phyloP scores from a whole-genome alignment of 2,797 vertebrate genomes.

The Macroramphosus scolopax region DNA sequence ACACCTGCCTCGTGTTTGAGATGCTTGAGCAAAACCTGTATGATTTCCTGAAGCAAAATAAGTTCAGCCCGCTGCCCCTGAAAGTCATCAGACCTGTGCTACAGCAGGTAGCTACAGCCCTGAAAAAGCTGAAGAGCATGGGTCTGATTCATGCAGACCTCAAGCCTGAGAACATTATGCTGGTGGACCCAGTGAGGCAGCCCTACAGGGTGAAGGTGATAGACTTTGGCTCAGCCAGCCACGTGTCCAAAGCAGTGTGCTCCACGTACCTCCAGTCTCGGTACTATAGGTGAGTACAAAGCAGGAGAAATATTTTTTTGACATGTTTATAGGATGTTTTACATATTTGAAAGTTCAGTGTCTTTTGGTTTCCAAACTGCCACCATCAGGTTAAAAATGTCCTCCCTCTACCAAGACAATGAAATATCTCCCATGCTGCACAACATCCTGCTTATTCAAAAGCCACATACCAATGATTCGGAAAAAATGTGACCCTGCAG shows the following conservation, averaged over 20 bases:
- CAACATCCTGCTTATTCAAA: slow-evolving; percentile 69
- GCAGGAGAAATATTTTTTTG: background rate
- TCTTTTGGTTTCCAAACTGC: slow-evolving; percentile 15
- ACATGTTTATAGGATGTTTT: background rate
- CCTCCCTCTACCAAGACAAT: slow-evolving; percentile 58
- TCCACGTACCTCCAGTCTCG: slow-evolving; percentile 98
- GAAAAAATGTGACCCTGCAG: slow-evolving; percentile 48
- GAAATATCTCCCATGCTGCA: slow-evolving; percentile 61
- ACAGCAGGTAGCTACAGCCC: slow-evolving; percentile 96
- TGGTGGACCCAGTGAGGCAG: slow-evolving; percentile 96
- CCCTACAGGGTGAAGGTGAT: slow-evolving; percentile 98
- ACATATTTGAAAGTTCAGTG: background rate
- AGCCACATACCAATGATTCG: slow-evolving; percentile 52
- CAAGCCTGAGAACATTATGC: slow-evolving; percentile 99
- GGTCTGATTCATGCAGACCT: slow-evolving; percentile 99
- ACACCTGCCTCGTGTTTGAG: slow-evolving; percentile 98
- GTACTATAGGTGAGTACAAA: slow-evolving; percentile 92
- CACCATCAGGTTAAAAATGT: slow-evolving; percentile 28
- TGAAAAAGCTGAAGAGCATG: slow-evolving; percentile 97
- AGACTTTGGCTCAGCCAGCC: slow-evolving; percentile 98
- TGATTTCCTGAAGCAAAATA: slow-evolving; percentile 98
- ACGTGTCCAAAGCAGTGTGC: slow-evolving; percentile 98
- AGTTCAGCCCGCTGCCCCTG: slow-evolving; percentile 96
- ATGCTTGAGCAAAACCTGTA: slow-evolving; percentile 99
- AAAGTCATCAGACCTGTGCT: slow-evolving; percentile 98